phyloP scores from a whole-genome alignment of 2,797 vertebrate genomes.

The Rallus crepitans region DNA sequence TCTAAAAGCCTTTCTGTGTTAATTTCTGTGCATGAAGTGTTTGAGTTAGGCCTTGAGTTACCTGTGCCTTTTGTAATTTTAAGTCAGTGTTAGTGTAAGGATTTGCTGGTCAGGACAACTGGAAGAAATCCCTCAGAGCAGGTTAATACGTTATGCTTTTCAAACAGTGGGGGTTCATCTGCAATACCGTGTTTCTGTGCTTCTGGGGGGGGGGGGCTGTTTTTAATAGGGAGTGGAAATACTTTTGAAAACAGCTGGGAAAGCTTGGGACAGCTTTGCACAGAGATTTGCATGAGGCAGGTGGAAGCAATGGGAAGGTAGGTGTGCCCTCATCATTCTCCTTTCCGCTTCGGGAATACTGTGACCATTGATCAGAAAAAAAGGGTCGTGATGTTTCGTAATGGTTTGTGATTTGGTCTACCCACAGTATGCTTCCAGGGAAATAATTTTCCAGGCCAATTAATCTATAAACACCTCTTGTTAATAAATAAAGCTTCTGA shows the following conservation, averaged over 20 bases:
- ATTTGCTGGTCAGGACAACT: not conserved
- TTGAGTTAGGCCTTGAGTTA: not conserved
- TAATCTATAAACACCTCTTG: not conserved
- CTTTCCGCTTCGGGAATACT: not conserved
- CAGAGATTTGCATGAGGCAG: not conserved
- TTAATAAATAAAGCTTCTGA: not conserved
- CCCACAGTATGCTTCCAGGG: not conserved
- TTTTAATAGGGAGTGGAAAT: not conserved
- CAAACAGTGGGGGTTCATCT: not conserved
- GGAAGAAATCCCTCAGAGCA: not conserved
- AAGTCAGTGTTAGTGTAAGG: not conserved
- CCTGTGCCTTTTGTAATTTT: not conserved
- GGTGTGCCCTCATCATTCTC: not conserved
- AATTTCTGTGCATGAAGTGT: not conserved
- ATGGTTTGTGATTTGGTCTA: not conserved
- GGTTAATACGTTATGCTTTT: not conserved
- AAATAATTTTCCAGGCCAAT: not conserved
- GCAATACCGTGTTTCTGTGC: not conserved
- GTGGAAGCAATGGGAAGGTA: not conserved
- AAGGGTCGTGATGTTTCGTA: not conserved
- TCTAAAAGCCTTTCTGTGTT: no score
- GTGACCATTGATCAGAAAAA: not conserved
- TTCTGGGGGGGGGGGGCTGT: not conserved
- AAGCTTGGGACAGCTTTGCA: not conserved
- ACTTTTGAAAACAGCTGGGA: not conserved